These are phyloP conservation scores for Falco novaeseelandiae DNA, from an alignment of 2,797 vertebrate genomes.

Conservation along the genomic window DNA sequence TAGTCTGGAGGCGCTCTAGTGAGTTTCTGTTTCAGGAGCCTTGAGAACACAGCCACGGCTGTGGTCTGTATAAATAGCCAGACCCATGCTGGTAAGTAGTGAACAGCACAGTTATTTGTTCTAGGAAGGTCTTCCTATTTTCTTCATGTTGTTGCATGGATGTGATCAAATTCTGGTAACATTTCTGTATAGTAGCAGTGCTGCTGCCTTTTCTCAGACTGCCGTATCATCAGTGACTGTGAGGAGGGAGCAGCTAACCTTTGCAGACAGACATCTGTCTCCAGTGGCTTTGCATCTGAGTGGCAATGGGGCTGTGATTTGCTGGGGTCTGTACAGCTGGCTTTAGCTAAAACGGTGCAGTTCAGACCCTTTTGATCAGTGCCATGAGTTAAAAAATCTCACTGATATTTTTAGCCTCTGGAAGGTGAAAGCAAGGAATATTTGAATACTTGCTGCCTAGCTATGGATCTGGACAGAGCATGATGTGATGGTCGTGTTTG, in stretches of 20 bases:
- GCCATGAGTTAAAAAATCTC: not conserved
- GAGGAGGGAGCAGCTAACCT: not conserved
- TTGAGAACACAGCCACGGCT: not conserved
- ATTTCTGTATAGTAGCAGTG: fast-evolving
- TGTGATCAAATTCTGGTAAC: not conserved
- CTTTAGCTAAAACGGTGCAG: not conserved
- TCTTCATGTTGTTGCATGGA: not conserved
- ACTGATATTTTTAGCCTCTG: not conserved
- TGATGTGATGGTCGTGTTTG: not conserved
- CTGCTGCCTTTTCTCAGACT: not conserved
- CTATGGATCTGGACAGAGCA: not conserved
- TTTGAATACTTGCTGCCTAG: not conserved
- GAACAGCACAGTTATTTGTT: not conserved
- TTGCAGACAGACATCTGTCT: not conserved
- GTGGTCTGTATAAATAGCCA: slow-evolving; percentile 28
- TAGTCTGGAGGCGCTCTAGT: slow-evolving; percentile 25
- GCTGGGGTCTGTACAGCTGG: not conserved
- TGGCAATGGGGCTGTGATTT: not conserved
- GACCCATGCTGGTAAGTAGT: slow-evolving; percentile 8
- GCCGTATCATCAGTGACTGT: fast-evolving
- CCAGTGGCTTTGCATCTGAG: not conserved
- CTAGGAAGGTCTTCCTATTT: not conserved
- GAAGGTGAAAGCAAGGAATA: not conserved
- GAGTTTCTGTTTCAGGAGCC: slow-evolving; percentile 43
- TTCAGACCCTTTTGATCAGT: not conserved